Conservation (phyloP, 37 sponge, comb jelly and placozoan species). For the Agelas oroides region DNA sequence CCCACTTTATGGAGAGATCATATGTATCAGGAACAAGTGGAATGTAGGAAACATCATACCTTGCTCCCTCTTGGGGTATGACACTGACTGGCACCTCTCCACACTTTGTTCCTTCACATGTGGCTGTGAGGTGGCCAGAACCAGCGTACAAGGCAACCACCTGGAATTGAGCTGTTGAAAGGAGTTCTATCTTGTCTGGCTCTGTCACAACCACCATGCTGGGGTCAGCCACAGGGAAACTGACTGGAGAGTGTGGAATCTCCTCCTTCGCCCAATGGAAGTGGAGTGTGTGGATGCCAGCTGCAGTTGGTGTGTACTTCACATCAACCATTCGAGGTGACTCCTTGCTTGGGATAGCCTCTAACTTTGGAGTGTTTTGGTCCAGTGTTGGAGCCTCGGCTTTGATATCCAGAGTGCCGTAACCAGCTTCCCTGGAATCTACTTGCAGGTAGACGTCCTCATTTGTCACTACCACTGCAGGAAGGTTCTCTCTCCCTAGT, state of each 20-base stretch:
- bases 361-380: constrained; percentile 31
- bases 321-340: constrained; percentile 10
- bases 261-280: constrained; percentile 46
- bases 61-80: constrained; percentile 24
- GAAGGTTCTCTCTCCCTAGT: constrained; percentile 14
- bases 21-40: constrained; percentile 36
- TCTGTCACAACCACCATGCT: constrained; percentile 14
- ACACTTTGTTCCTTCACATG: constrained; percentile 56
- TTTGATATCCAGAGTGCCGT: constrained; percentile 45
- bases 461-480: constrained; percentile 4
- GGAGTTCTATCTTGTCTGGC: constrained; percentile 46
- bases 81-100: constrained; percentile 62
- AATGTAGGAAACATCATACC: constrained; percentile 24
- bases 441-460: constrained; percentile 47
- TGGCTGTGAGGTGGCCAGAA: constrained; percentile 48
- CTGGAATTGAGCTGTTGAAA: constrained; percentile 7
- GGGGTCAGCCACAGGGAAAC: constrained; percentile 16
- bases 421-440: constrained; percentile 46
- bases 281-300: constrained; percentile 53
- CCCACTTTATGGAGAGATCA: constrained; percentile 30
- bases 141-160: constrained; percentile 75
- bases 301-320: constrained; percentile 45
- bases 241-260: constrained; percentile 56
- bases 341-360: constrained; percentile 3
- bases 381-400: constrained; percentile 35